phyloP scores from a whole-genome alignment of 2,888 invertebrate species.

The Anticlea derivata region DNA sequence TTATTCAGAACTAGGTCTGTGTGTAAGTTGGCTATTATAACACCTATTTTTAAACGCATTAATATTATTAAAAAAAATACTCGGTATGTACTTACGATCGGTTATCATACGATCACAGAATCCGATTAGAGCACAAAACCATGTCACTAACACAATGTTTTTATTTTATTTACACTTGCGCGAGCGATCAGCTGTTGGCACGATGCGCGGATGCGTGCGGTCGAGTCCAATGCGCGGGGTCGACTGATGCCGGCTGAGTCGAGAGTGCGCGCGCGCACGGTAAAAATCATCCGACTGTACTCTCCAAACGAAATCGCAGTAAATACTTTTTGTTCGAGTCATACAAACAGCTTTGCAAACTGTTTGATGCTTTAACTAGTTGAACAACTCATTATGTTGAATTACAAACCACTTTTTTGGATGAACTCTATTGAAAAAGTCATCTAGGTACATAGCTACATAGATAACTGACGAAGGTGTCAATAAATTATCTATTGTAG shows the following conservation, averaged over 20 bases:
- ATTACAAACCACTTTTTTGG: too few relatives aligned
- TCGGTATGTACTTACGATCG: constrained; percentile 60
- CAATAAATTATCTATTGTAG: too few relatives aligned
- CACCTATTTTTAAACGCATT: constrained; percentile 21
- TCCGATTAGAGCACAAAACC: constrained; percentile 77
- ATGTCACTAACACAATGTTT: constrained; percentile 77
- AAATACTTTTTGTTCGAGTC: constrained; percentile 4
- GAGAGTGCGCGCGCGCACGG: constrained; percentile 44
- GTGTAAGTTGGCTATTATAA: constrained; percentile 37
- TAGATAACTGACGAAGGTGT: too few relatives aligned
- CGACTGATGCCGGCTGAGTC: constrained; percentile 49
- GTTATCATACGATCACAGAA: constrained; percentile 66
- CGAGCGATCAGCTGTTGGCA: constrained; percentile 45
- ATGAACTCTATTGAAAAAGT: too few relatives aligned
- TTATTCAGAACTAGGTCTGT: constrained; percentile 69
- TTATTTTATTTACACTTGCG: constrained; percentile 52
- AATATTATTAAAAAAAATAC: too few relatives aligned
- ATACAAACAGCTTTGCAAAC: constrained; percentile 8
- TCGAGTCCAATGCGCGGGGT: constrained; percentile 51
- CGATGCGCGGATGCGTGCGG: constrained; percentile 43
- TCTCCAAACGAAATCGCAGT: constrained; percentile 52
- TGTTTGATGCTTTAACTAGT: neutral
- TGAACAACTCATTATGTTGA: constrained; percentile 2
- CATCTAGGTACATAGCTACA: too few relatives aligned
- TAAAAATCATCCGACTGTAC: constrained; percentile 54